phyloP scores from a whole-genome alignment of 2,113 vertebrate species.

The Sapajus apella region DNA sequence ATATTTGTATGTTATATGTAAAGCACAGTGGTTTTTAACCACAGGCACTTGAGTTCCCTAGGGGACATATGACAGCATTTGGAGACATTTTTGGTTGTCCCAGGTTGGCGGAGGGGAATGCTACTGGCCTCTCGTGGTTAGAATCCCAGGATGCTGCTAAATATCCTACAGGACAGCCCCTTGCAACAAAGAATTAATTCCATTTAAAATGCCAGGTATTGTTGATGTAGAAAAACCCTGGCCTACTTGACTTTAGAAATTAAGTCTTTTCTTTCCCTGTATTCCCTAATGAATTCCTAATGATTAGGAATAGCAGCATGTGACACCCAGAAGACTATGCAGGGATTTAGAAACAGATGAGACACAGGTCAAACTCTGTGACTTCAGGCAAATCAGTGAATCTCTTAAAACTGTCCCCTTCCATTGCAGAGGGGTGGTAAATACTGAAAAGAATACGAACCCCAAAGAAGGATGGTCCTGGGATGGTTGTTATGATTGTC shows the following conservation, averaged over 20 bases:
- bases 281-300: not conserved
- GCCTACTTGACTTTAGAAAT: not conserved
- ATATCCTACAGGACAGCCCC: not conserved
- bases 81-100: conserved; percentile 25
- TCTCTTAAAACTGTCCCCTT: conserved; percentile 26
- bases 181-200: not conserved
- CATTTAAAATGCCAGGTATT: not conserved
- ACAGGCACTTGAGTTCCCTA: not conserved
- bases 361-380: not conserved
- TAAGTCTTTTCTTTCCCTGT: not conserved
- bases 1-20: conserved; percentile 1
- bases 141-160: not conserved
- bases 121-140: not conserved
- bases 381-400: not conserved
- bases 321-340: not conserved
- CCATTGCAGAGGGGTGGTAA: not conserved
- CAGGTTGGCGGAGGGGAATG: not conserved
- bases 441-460: conserved; percentile 11
- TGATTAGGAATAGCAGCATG: not conserved
- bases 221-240: not conserved
- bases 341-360: conserved; percentile 10
- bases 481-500: not conserved
- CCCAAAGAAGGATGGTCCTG: not conserved
- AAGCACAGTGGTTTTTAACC: not conserved
- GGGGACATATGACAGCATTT: not conserved